phyloP scores from a whole-genome alignment of 2,888 invertebrate species.

The Caenorhabditis japonica region DNA sequence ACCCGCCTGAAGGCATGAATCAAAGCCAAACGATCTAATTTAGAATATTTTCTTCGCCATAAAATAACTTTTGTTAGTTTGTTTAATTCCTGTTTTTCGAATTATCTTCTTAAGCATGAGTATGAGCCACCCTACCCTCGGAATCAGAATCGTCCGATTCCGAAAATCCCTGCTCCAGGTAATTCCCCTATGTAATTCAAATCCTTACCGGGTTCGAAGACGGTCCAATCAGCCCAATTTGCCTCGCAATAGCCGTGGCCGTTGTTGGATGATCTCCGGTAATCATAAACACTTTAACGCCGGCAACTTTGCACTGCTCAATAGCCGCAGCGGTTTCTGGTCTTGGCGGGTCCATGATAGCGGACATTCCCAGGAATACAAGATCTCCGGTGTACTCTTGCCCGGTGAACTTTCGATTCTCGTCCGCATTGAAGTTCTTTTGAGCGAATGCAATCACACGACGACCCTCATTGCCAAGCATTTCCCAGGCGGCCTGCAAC shows the following conservation, averaged over 20 bases:
- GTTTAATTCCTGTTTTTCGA: too few species aligned
- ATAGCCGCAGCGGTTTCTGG: conserved; percentile 74
- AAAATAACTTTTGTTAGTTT: too few species aligned
- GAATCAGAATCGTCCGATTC: too few species aligned
- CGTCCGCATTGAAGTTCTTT: conserved; percentile 67
- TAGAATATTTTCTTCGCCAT: too few species aligned
- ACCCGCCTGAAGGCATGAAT: too few species aligned
- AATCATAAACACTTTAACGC: conserved; percentile 76
- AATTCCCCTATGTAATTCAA: too few species aligned
- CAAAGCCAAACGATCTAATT: too few species aligned
- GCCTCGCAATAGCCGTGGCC: conserved; percentile 72
- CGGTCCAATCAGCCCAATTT: conserved; percentile 71
- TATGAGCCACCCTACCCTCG: too few species aligned
- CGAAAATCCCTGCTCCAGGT: too few species aligned
- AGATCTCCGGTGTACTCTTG: conserved; percentile 64
- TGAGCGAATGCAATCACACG: conserved; percentile 76
- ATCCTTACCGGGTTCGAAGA: conserved; percentile 7
- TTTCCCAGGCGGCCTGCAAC: conserved; percentile 71
- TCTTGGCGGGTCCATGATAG: conserved; percentile 76
- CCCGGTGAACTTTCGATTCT: conserved; percentile 57
- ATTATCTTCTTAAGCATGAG: too few species aligned
- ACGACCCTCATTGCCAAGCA: conserved; percentile 73
- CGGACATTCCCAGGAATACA: conserved; percentile 75
- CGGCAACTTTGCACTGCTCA: conserved; percentile 75
- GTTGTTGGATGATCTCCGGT: conserved; percentile 76